A percentile compares a stretch with the other conserved stretches of the same genome.
phyloP scores from a whole-genome alignment of 1,140 invertebrate species.

The Bombus vancouverensis region DNA sequence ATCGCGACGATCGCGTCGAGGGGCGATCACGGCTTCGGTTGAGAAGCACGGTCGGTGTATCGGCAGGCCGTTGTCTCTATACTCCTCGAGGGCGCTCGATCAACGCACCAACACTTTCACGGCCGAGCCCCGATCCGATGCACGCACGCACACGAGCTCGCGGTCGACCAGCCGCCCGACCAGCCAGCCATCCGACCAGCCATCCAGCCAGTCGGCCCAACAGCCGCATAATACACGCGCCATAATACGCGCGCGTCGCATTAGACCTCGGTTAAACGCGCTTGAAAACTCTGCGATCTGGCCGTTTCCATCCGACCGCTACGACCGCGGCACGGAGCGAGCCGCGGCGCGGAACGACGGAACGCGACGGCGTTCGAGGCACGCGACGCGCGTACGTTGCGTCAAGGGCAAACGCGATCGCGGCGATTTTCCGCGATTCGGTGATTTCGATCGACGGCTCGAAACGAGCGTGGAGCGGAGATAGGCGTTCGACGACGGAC shows the following conservation, averaged over 20 bases:
- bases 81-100: constrained; percentile 66
- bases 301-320: rapidly evolving
- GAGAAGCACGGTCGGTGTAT: constrained; percentile 57
- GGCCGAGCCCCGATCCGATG: constrained; percentile 51
- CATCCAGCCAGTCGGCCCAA: neutral
- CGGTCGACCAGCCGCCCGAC: constrained; percentile 15
- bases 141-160: constrained; percentile 40
- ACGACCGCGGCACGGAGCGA: too few species aligned
- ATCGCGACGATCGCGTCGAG: neutral
- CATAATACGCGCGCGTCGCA: constrained; percentile 8
- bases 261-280: neutral
- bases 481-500: too few species aligned
- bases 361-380: too few species aligned
- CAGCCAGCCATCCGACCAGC: neutral
- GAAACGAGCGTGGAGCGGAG: too few species aligned
- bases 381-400: too few species aligned
- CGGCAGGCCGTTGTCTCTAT: constrained; percentile 72
- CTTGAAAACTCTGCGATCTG: neutral
- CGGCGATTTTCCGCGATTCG: too few species aligned
- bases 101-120: constrained; percentile 63
- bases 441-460: rapidly evolving
- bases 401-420: too few species aligned
- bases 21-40: constrained; percentile 23
- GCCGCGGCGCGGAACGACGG: rapidly evolving
- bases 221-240: constrained; percentile 33